Evolutionary conservation across 1,140 invertebrate species (phyloP).

Genomic region (Pogonus chalceus): DNA sequence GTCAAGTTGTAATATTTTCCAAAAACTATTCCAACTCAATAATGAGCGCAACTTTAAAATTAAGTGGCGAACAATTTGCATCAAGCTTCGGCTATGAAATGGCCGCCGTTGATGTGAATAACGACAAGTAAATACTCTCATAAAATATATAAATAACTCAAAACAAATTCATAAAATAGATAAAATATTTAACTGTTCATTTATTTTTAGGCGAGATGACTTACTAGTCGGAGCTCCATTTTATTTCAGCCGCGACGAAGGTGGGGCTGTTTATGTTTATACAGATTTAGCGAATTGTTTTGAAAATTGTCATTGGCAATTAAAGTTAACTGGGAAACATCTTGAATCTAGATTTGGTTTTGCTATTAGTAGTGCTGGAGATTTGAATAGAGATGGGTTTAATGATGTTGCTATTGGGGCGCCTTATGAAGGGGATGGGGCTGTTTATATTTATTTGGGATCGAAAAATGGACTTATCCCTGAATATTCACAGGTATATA

Average conservation of each 20-base stretch:
- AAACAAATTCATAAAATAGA: no score
- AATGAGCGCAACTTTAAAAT: constrained; percentile 51
- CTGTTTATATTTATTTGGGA: constrained; percentile 82
- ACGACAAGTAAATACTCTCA: constrained; percentile 55
- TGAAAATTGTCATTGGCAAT: constrained; percentile 37
- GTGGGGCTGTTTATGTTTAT: constrained; percentile 87
- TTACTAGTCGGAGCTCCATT: constrained; percentile 85
- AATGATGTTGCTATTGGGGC: constrained; percentile 86
- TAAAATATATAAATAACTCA: constrained; percentile 5
- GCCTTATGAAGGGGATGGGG: constrained; percentile 73
- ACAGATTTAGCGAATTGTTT: constrained; percentile 45
- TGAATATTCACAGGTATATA: constrained; percentile 61
- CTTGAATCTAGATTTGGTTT: constrained; percentile 78
- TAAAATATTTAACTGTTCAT: constrained; percentile 14
- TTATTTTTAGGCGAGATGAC: constrained; percentile 57
- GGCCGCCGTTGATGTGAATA: constrained; percentile 72
- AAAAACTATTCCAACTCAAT: constrained; percentile 44
- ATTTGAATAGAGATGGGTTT: constrained; percentile 84
- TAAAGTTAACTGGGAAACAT: constrained; percentile 59
- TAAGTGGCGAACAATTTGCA: constrained; percentile 76
- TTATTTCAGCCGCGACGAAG: constrained; percentile 68
- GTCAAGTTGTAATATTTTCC: constrained; percentile 75
- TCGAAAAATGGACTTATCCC: constrained; percentile 58
- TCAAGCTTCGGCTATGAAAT: constrained; percentile 86
- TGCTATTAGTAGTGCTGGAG: constrained; percentile 73